Evolutionary conservation across 2,113 vertebrate species (phyloP).

Genomic region (Mystacornis crossleyi): DNA sequence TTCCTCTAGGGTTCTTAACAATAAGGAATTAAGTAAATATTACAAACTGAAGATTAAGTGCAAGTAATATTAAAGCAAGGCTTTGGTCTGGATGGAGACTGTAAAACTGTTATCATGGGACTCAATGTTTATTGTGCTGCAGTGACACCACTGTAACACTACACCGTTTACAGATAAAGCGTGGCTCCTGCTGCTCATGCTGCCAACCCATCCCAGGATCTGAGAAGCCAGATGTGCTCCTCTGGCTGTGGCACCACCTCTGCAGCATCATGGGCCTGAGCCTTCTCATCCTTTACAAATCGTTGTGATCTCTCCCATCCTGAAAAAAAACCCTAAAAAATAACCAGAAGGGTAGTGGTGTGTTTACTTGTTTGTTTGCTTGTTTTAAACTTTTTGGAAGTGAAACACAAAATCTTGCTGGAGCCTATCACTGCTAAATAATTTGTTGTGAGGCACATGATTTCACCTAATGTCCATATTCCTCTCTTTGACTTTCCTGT

Average conservation of each 20-base stretch:
- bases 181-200: background rate
- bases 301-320: background rate
- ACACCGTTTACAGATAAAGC: background rate
- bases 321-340: background rate
- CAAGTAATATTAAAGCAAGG: background rate
- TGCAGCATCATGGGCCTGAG: background rate
- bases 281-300: background rate
- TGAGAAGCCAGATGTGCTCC: background rate
- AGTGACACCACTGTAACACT: background rate
- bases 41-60: background rate
- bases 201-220: background rate
- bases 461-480: background rate
- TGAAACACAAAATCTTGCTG: background rate
- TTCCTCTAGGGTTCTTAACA: slow-evolving; percentile 22
- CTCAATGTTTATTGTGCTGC: background rate
- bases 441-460: background rate
- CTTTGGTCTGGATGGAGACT: background rate
- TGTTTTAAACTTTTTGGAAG: background rate
- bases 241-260: background rate
- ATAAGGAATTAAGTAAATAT: slow-evolving; percentile 22
- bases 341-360: background rate
- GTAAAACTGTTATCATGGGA: background rate
- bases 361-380: background rate
- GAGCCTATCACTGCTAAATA: background rate
- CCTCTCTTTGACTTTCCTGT: background rate